These are phyloP conservation scores for Adelges cooleyi DNA, from an alignment of 1,140 invertebrate species.

Conservation along the genomic window DNA sequence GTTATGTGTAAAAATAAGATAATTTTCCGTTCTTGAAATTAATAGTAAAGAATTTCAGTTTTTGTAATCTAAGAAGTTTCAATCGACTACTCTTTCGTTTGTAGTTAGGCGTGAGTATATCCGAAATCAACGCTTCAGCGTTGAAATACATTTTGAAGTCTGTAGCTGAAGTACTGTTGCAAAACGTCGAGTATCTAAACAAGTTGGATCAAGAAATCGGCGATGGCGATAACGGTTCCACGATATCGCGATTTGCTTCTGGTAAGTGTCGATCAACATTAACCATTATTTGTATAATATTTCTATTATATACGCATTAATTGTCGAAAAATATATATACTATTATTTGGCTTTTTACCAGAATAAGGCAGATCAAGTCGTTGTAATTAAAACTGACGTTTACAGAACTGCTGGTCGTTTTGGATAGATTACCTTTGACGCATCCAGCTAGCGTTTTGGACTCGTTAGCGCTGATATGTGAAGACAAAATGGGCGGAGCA, in stretches of 20 bases:
- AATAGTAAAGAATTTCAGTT: too few relatives aligned
- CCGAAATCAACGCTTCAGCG: conserved; percentile 36
- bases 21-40: too few relatives aligned
- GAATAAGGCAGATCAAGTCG: too few relatives aligned
- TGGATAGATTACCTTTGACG: conserved; percentile 35
- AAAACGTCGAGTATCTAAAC: conserved; percentile 52
- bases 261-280: conserved; percentile 37
- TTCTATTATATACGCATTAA: conserved; percentile 36
- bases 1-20: too few relatives aligned
- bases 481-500: conserved; percentile 56
- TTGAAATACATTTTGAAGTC: conserved; percentile 42
- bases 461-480: conserved; percentile 47
- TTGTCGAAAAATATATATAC: conserved; percentile 25
- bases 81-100: background rate
- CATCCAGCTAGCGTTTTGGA: conserved; percentile 42
- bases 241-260: conserved; percentile 51
- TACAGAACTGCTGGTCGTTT: background rate
- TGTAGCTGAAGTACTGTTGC: conserved; percentile 43
- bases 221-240: conserved; percentile 72
- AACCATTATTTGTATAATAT: background rate
- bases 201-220: conserved; percentile 60
- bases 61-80: too few relatives aligned
- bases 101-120: conserved; percentile 36
- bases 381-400: too few relatives aligned
- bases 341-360: background rate